A percentile compares a stretch with the other conserved stretches of the same genome.
Evolutionary conservation across 1,140 invertebrate species (phyloP).

Genomic region (Danaus plexippus): DNA sequence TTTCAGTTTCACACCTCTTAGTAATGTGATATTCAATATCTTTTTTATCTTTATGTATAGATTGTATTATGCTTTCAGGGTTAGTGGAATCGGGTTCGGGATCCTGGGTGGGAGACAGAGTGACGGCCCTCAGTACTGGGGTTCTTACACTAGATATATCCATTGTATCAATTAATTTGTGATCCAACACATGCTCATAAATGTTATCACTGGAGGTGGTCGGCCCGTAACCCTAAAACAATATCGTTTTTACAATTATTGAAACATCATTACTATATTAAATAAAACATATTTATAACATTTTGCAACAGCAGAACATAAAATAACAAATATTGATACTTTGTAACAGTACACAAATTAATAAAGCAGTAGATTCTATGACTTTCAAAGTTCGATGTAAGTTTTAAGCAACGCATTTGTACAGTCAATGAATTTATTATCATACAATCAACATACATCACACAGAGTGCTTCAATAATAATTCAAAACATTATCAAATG

Average conservation of each 20-base stretch:
- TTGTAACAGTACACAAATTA: too few relatives aligned
- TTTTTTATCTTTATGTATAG: constrained; percentile 57
- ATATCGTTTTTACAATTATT: constrained; percentile 3
- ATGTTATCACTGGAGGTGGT: constrained; percentile 67
- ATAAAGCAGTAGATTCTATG: too few relatives aligned
- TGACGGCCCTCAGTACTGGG: constrained; percentile 54
- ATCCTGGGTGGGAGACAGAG: constrained; percentile 48
- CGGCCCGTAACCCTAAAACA: constrained; percentile 68
- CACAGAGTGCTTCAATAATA: constrained; percentile 8
- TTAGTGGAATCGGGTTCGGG: constrained; percentile 66
- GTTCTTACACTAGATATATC: constrained; percentile 57
- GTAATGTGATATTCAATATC: constrained; percentile 57
- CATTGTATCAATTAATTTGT: constrained; percentile 64
- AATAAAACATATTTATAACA: too few relatives aligned
- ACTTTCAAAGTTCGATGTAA: too few relatives aligned
- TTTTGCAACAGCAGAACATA: too few relatives aligned
- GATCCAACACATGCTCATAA: constrained; percentile 61
- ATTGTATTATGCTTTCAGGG: constrained; percentile 62
- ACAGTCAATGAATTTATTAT: constrained; percentile 24
- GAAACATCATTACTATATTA: too few relatives aligned
- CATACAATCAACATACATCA: constrained; percentile 32
- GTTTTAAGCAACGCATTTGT: too few relatives aligned
- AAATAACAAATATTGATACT: too few relatives aligned
- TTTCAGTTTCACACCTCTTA: constrained; percentile 53
- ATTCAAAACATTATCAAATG: constrained; percentile 24